Evolutionary conservation across 2,113 vertebrate genomes (phyloP).

Genomic region (Elephas maximus): DNA sequence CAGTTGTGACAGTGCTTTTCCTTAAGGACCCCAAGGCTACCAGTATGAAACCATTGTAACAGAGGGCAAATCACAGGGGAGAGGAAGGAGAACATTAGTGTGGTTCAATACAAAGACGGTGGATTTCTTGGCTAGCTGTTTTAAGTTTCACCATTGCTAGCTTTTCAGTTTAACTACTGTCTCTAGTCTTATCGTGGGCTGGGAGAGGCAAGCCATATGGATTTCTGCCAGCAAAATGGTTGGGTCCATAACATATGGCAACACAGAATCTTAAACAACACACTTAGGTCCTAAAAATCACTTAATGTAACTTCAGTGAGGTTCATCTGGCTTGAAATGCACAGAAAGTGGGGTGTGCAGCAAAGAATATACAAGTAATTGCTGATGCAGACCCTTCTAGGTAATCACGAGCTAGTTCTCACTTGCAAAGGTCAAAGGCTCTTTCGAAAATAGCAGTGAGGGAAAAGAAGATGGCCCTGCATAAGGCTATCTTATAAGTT

Average conservation of each 20-base stretch:
- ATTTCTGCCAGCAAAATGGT: slow-evolving; percentile 61
- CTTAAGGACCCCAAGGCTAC: slow-evolving; percentile 81
- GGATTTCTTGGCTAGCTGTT: slow-evolving; percentile 73
- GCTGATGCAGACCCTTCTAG: slow-evolving; percentile 40
- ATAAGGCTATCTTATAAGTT: neutral
- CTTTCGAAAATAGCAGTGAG: slow-evolving; percentile 59
- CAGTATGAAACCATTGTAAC: slow-evolving; percentile 77
- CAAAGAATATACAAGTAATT: slow-evolving; percentile 56
- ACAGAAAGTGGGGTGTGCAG: neutral
- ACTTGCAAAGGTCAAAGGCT: slow-evolving; percentile 51
- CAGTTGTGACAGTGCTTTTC: slow-evolving; percentile 89
- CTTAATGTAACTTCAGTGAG: slow-evolving; percentile 70
- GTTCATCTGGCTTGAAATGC: slow-evolving; percentile 74
- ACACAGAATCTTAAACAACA: slow-evolving; percentile 73
- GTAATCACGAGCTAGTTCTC: neutral
- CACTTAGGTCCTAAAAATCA: slow-evolving; percentile 65
- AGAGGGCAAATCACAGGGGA: slow-evolving; percentile 79
- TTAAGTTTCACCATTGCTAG: slow-evolving; percentile 23
- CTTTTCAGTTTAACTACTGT: slow-evolving; percentile 75
- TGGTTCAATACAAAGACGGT: slow-evolving; percentile 82
- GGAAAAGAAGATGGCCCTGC: neutral
- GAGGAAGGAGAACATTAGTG: slow-evolving; percentile 77
- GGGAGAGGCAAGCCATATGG: slow-evolving; percentile 47
- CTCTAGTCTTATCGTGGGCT: slow-evolving; percentile 11
- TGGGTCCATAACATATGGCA: slow-evolving; percentile 78